Percentiles rank a stretch among this genome's conserved stretches.
These are phyloP conservation scores for Oxyura jamaicensis DNA, from an alignment of 2,113 vertebrate genomes.

Conservation along the genomic window DNA sequence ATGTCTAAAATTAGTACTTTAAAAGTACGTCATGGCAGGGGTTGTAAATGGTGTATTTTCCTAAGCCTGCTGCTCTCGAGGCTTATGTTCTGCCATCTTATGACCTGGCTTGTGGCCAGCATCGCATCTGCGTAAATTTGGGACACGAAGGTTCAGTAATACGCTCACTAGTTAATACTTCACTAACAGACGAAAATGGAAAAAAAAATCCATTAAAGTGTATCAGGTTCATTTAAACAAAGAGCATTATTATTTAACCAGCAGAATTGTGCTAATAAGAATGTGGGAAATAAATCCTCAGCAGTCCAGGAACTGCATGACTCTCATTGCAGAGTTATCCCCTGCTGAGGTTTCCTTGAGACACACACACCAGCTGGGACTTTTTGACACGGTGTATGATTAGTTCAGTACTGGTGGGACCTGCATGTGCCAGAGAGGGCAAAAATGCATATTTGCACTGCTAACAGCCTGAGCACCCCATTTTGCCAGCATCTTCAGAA, in stretches of 20 bases:
- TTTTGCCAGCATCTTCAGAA: neutral
- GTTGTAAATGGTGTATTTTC: slow-evolving; percentile 25
- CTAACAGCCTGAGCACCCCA: neutral
- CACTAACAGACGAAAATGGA: slow-evolving; percentile 6
- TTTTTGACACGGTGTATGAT: neutral
- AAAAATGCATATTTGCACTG: neutral
- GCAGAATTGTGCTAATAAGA: neutral
- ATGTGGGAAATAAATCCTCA: neutral
- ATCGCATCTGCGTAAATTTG: neutral
- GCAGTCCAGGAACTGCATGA: neutral
- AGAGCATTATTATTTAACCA: slow-evolving; percentile 20
- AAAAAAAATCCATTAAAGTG: slow-evolving; percentile 3
- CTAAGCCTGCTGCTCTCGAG: slow-evolving; percentile 25
- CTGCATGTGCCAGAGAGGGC: neutral
- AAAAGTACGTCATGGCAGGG: neutral
- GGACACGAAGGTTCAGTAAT: neutral
- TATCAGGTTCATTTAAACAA: slow-evolving; percentile 27
- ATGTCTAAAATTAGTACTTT: slow-evolving; percentile 28
- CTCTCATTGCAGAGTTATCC: neutral
- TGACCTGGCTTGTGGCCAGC: neutral
- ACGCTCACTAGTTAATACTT: neutral
- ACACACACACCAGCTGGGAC: neutral
- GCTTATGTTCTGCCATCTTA: slow-evolving; percentile 42
- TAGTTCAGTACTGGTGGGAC: neutral
- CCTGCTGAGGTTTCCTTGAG: neutral